A percentile compares a stretch with the other conserved stretches of the same genome.
phyloP scores from a whole-genome alignment of 1,140 invertebrate species.

The Sycophaga agraensis region DNA sequence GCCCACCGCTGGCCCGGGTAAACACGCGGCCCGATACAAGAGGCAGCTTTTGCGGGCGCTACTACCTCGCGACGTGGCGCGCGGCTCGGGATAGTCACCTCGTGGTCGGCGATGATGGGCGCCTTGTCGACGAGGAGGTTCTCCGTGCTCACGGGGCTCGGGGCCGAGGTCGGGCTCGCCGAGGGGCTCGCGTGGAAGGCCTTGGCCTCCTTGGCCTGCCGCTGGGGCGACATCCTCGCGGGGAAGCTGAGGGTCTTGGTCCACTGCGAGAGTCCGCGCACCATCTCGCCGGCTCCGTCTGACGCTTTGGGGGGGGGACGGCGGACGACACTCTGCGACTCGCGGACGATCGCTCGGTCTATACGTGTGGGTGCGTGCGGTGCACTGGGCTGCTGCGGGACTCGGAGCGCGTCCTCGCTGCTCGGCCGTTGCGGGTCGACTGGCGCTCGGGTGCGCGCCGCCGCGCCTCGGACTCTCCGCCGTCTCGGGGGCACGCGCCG shows the following conservation, averaged over 20 bases:
- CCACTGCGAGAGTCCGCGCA: slow-evolving; percentile 81
- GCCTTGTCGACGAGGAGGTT: slow-evolving; percentile 49
- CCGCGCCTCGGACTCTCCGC: no score
- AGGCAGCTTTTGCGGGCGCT: no score
- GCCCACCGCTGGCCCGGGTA: no score
- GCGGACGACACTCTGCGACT: no score
- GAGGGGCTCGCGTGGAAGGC: slow-evolving; percentile 49
- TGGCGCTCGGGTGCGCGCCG: no score
- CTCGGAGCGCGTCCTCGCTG: no score
- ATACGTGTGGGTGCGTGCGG: neutral
- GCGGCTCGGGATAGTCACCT: slow-evolving; percentile 39
- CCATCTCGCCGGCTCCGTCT: slow-evolving; percentile 60
- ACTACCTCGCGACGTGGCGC: no score
- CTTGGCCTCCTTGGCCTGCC: slow-evolving; percentile 67
- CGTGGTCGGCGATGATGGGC: slow-evolving; percentile 50
- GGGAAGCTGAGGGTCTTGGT: slow-evolving; percentile 85
- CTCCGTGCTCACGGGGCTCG: slow-evolving; percentile 55
- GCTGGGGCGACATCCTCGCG: slow-evolving; percentile 75
- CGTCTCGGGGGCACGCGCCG: no score
- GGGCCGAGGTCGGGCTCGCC: slow-evolving; percentile 56
- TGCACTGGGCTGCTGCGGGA: no score
- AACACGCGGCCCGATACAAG: no score
- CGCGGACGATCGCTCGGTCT: neutral
- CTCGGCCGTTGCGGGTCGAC: no score
- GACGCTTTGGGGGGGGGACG: no score